These are phyloP conservation scores for Remorina albescens DNA, from an alignment of 2,797 vertebrate genomes.

Conservation along the genomic window DNA sequence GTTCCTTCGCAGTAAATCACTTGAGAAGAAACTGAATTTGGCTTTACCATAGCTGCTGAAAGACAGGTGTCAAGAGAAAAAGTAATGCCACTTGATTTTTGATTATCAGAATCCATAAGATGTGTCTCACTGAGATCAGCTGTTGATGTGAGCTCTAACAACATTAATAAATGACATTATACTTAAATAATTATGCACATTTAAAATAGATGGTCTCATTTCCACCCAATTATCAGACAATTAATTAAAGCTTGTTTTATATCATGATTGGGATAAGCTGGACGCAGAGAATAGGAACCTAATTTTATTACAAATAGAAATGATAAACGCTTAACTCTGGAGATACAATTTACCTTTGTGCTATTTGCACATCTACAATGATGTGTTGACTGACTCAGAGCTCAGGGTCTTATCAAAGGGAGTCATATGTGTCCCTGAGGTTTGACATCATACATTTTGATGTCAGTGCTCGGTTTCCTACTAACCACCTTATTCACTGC, in stretches of 20 bases:
- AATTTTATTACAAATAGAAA: too few species aligned
- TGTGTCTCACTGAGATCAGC: not conserved
- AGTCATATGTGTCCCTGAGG: not conserved
- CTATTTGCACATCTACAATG: not conserved
- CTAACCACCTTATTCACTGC: too few species aligned
- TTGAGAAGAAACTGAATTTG: not conserved
- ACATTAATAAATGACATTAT: not conserved
- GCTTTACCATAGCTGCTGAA: too few species aligned
- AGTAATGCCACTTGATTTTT: conserved; percentile 4
- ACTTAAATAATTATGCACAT: not conserved
- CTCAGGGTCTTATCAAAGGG: too few species aligned
- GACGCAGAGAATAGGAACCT: too few species aligned
- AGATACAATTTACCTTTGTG: not conserved
- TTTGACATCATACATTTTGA: not conserved
- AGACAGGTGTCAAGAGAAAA: conserved; percentile 6
- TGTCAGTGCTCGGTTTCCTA: not conserved
- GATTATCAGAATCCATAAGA: conserved; percentile 19
- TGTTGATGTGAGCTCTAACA: not conserved
- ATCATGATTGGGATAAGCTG: not conserved
- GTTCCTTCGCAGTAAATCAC: not conserved
- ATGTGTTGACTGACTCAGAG: too few species aligned
- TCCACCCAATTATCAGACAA: not conserved
- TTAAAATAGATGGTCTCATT: not conserved
- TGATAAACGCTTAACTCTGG: too few species aligned
- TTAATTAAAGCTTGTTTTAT: not conserved